These are phyloP conservation scores for Hirtodrosophila cameraria DNA, from an alignment of 2,888 invertebrate genomes.

Conservation along the genomic window DNA sequence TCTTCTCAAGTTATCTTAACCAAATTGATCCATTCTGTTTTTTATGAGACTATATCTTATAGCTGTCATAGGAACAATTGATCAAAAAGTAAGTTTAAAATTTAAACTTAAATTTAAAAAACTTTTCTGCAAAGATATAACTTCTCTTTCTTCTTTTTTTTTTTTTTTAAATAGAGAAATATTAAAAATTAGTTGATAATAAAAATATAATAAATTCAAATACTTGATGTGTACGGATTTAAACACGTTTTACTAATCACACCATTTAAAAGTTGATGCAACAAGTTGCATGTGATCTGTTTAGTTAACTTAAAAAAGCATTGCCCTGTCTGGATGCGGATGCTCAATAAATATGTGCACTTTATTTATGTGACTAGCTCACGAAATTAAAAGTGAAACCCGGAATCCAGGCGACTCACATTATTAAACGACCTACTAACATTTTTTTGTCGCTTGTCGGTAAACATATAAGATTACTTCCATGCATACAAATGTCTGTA, in stretches of 20 bases:
- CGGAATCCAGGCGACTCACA: conserved; percentile 27
- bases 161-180: no score
- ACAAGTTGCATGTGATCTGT: conserved; percentile 29
- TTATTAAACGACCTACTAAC: conserved; percentile 38
- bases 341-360: neutral
- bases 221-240: neutral
- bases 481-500: no score
- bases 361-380: conserved; percentile 28
- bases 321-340: conserved; percentile 28
- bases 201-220: no score
- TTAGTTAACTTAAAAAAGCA: conserved; percentile 19
- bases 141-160: no score
- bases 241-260: conserved; percentile 52
- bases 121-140: no score
- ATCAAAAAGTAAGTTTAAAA: no score
- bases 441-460: neutral
- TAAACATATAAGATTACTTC: no score
- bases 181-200: conserved; percentile 5
- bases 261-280: conserved; percentile 37
- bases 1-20: no score
- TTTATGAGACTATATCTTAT: no score
- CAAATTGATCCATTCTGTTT: no score
- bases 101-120: no score
- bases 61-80: no score
- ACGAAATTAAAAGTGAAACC: conserved; percentile 42